Percentiles rank a stretch among this genome's conserved stretches.
Conservation (phyloP, 2,888 invertebrate genomes). For the Ptychoptera albimana region DNA sequence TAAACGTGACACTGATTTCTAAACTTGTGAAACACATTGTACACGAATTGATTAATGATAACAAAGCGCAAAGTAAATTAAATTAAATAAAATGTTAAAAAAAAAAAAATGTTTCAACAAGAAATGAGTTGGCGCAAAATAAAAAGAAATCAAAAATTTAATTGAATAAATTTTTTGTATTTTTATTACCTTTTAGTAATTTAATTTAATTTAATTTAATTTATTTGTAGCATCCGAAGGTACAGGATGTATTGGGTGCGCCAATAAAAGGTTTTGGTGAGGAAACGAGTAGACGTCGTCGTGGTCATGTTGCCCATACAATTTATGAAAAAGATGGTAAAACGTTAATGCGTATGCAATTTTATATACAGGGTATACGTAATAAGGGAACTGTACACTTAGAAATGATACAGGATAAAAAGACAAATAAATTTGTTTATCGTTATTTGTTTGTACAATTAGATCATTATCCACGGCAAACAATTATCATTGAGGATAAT, state of each 20-base stretch:
- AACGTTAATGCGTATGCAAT: conserved; percentile 74
- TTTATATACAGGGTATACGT: conserved; percentile 72
- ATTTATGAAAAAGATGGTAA: conserved; percentile 58
- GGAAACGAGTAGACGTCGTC: conserved; percentile 63
- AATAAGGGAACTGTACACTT: conserved; percentile 71
- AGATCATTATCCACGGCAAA: conserved; percentile 57
- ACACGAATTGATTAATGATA: no score
- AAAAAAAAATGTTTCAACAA: no score
- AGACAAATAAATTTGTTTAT: conserved; percentile 56
- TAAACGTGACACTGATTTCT: no score
- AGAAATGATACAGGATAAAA: conserved; percentile 64
- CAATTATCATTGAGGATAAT: conserved; percentile 67
- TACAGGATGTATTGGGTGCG: conserved; percentile 71
- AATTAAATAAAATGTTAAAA: no score
- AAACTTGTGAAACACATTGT: no score
- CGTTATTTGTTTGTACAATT: conserved; percentile 71
- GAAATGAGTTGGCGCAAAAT: no score
- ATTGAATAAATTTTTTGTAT: no score
- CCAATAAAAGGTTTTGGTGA: conserved; percentile 85
- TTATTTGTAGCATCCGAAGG: conserved; percentile 41
- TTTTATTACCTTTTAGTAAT: neutral
- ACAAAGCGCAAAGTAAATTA: no score
- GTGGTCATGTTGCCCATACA: conserved; percentile 69
- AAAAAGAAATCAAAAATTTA: no score
- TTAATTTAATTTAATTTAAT: neutral